Conservation (phyloP, 2,113 vertebrate genomes). For the Fregata magnificens region DNA sequence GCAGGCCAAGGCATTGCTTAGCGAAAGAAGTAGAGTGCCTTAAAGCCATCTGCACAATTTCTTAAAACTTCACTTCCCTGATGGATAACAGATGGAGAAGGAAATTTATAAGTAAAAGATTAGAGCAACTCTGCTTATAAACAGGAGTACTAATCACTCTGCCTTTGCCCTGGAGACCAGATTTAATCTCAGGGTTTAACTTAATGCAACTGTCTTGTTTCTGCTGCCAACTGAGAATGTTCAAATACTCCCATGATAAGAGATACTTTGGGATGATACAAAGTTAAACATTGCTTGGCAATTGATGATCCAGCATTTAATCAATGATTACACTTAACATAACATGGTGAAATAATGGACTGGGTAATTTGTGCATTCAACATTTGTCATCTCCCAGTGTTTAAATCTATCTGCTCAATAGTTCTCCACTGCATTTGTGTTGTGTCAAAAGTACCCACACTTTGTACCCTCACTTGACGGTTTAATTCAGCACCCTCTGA, state of each 20-base stretch:
- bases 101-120: constrained; percentile 61
- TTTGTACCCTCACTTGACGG: background rate
- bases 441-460: background rate
- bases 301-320: background rate
- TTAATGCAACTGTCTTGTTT: constrained; percentile 53
- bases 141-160: constrained; percentile 59
- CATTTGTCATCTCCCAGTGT: background rate
- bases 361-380: background rate
- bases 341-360: background rate
- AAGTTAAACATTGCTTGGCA: background rate
- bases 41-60: constrained; percentile 43
- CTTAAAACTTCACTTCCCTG: constrained; percentile 43
- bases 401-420: background rate
- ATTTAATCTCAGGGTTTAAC: constrained; percentile 59
- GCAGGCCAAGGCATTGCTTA: constrained; percentile 7
- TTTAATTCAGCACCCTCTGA: background rate
- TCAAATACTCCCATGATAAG: background rate
- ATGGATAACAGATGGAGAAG: constrained; percentile 62
- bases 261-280: background rate
- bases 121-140: constrained; percentile 57
- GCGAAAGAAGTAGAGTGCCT: background rate
- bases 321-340: background rate
- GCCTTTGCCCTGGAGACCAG: constrained; percentile 50
- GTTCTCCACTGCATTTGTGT: background rate
- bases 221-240: constrained; percentile 22